Evolutionary conservation across 2,797 vertebrate genomes (phyloP).

Genomic region (Phylloscopus collybita): DNA sequence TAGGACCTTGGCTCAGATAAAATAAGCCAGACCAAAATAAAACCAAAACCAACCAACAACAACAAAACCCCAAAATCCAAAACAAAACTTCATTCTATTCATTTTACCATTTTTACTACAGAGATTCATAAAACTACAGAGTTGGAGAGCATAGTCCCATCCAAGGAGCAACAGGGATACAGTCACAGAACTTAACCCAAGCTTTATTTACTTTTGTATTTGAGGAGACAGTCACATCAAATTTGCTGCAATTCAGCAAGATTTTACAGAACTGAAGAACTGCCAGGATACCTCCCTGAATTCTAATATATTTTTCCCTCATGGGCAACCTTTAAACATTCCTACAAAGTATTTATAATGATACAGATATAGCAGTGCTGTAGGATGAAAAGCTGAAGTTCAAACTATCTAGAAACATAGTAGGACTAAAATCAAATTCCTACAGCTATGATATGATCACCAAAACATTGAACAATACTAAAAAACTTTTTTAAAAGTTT

Average conservation of each 20-base stretch:
- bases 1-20: not conserved
- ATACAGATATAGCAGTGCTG: not conserved
- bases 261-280: not conserved
- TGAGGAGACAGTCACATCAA: not conserved
- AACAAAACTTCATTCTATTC: not conserved
- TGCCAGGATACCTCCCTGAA: not conserved
- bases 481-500: not conserved
- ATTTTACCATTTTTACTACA: not conserved
- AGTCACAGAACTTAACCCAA: not conserved
- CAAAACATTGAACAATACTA: not conserved
- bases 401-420: not conserved
- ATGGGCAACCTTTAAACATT: not conserved
- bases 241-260: not conserved
- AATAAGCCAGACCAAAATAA: not conserved
- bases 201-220: not conserved
- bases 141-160: not conserved
- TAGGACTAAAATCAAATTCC: not conserved
- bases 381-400: not conserved
- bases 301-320: not conserved
- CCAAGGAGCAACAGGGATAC: not conserved
- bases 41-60: not conserved
- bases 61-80: not conserved
- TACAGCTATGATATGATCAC: not conserved
- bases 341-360: not conserved
- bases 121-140: not conserved